Evolutionary conservation across 2,888 invertebrate genomes (phyloP), one percentile per base, ranked within the genome.

Genomic region (Acanthosepion pharaonis): DNA sequence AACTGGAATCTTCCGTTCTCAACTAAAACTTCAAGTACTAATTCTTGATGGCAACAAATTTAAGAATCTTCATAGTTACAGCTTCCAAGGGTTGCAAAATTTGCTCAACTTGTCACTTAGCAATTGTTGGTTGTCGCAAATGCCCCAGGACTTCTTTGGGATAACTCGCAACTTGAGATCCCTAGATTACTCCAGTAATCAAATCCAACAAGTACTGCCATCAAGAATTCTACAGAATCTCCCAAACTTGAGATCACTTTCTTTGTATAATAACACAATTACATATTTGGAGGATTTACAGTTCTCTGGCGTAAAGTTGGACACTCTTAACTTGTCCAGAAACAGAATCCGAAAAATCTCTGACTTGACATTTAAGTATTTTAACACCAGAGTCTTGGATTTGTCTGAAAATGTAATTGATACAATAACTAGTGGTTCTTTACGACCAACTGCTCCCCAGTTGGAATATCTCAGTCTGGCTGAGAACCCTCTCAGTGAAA

Each of bases 381-480:
- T 95, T 53, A 95, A 95, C 42, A 95, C 96, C 15, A 95, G 95
- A 25, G 94, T 95, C 51, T 94, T 97, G 25, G 96, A 96, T 94
- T 95, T 97, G n/a, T 96, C 96, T 5, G 94, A 95, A 91, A 97
- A 97, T 94, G 95, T 94, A 18, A 95, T 97, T 23, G 95, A 95
- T 78, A 94, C 94, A 49, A 94, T 96, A 59, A 95, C 95, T 9
- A 95, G 95, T 4, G 93, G 94, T 33, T 95, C 96, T 33, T 95
- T 97, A 49, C 95, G 95, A 33, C 96, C 96, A 28, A 95, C 96
- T 25, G 95, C 96, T 33, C 95, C 95, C 20, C 95, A 96, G 91
- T 51, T 97, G 11, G 95, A 95, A 93, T 95, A 94, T 25, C 94
- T 97, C 9, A 96, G 96, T 94, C 93, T 97, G 23, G 95, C 96